Evolutionary conservation across 1,140 invertebrate species (phyloP), one percentile per base, ranked within the genome.

Genomic region (Drosophila pseudoobscura): DNA sequence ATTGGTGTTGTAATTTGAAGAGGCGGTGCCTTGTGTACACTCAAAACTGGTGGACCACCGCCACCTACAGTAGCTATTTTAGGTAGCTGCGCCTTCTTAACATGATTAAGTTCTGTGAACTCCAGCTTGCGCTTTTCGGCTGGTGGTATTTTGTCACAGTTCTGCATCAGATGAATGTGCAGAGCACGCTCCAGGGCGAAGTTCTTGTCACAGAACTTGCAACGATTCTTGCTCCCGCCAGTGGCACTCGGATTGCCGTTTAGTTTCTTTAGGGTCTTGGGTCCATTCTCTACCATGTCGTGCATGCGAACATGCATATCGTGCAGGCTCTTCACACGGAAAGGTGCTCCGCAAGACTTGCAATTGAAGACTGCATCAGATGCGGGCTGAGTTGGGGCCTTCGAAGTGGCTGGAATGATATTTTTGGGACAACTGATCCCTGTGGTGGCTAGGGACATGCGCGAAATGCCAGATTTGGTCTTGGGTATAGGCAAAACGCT

Each of bases 191-290:
- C 79, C 7, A 91, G 22, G 3, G 75, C 85, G 46, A 91, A 91
- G 26, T 77, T 88, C 53, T 91, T 91, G 62, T 91, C 89, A 54
- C 89, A 91, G 47, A 77, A 91, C 47, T 89, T 89, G 61, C 89
- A 91, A 45, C 47, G 66, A 61, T 61, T 80, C 44, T 61, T 75
- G 26, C 3, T 53, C 2, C 9, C n/a, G 2, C 9, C 13, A 45
- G 6, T 2, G 8, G 8, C 24, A 20, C 41, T 20, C 20, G 53
- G 39, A 17, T 66, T 60, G 5, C 26, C 24, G 9, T 65, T 29
- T 26, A 62, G 44, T 7, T 51, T 54, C n/a, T 58, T 76, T 1
- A 55, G 24, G 11, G 58, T 2, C 56, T 79, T 79, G 9, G 62
- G 43, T n/a, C 54, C 53, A 49, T 51, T 58, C 4, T 64, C 65